phyloP scores from a whole-genome alignment of 2,797 vertebrate genomes.

The Tapera naevia region DNA sequence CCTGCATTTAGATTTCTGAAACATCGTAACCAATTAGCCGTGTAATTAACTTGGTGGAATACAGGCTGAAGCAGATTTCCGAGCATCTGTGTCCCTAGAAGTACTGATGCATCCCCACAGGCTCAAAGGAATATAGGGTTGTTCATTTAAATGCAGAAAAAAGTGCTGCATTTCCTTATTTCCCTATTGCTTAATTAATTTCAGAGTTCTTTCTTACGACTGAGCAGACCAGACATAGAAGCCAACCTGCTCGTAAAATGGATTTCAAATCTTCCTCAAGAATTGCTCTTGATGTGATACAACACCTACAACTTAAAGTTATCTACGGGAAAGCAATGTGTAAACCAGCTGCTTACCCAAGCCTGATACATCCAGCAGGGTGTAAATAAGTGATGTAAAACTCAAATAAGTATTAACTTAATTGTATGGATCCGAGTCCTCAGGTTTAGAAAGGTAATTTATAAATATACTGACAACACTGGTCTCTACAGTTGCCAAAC shows the following conservation, averaged over 20 bases:
- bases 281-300: neutral
- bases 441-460: neutral
- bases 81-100: neutral
- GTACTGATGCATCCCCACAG: neutral
- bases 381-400: neutral
- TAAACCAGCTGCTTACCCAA: neutral
- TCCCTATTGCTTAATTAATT: neutral
- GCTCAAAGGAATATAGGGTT: neutral
- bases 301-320: accelerated
- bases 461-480: accelerated
- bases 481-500: neutral
- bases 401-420: neutral
- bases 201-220: neutral
- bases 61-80: neutral
- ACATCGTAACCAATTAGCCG: neutral
- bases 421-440: neutral
- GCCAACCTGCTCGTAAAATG: neutral
- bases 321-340: accelerated
- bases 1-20: neutral
- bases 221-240: neutral
- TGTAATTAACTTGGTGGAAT: too few species aligned
- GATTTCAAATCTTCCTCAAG: neutral
- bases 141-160: neutral
- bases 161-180: neutral
- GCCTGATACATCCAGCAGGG: neutral